Evolutionary conservation across 2,113 vertebrate genomes (phyloP).

Genomic region (Rhegmatorhina hoffmannsi): DNA sequence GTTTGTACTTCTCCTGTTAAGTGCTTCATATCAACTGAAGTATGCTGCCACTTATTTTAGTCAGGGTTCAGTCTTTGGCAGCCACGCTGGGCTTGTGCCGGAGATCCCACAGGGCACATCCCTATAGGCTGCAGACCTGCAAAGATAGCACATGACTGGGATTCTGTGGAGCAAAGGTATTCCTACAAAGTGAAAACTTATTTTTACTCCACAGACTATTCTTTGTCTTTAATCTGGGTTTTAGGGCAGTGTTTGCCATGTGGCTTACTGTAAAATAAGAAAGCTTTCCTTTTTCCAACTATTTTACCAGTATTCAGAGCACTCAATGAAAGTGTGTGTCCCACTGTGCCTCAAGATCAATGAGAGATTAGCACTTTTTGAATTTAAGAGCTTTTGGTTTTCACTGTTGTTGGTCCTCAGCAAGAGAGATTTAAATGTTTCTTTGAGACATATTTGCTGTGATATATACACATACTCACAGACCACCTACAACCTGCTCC

Average conservation of each 20-base stretch:
- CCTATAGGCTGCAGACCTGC: background rate
- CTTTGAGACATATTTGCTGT: background rate
- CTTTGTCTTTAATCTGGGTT: background rate
- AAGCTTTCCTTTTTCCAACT: background rate
- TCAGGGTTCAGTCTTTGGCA: background rate
- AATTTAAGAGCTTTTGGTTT: background rate
- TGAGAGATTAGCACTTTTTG: background rate
- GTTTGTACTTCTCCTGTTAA: background rate
- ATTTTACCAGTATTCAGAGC: background rate
- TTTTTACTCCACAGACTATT: background rate
- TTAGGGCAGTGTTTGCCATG: background rate
- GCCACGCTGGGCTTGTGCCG: background rate
- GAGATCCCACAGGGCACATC: background rate
- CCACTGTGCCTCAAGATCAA: background rate
- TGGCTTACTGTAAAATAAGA: background rate
- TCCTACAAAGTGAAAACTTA: background rate
- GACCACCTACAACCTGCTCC: background rate
- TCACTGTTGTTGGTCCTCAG: background rate
- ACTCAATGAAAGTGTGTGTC: rapidly evolving
- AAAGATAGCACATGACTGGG: rapidly evolving
- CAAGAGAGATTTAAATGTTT: background rate
- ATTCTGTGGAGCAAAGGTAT: background rate
- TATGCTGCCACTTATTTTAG: background rate
- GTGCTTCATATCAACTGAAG: background rate
- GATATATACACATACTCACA: background rate